Percentiles rank a stretch among this genome's conserved stretches.
These are phyloP conservation scores for Steinernema khuongi DNA, from an alignment of 1,140 invertebrate genomes.

Conservation along the genomic window DNA sequence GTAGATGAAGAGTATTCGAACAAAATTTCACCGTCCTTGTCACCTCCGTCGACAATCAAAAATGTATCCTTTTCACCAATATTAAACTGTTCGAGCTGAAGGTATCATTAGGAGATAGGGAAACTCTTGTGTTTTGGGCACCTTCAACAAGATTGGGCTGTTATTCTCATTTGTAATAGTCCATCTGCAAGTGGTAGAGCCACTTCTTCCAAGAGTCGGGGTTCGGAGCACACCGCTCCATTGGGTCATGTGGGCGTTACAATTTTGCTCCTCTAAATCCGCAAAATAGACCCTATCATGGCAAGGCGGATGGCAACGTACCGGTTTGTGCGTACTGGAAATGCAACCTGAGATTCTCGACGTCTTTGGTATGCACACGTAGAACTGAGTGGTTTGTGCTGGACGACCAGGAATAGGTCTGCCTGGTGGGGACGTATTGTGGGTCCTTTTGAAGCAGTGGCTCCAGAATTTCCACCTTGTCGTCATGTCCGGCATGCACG, in stretches of 20 bases:
- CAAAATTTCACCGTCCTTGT: background rate
- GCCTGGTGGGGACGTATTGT: background rate
- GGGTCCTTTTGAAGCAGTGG: background rate
- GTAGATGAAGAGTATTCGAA: background rate
- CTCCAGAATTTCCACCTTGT: background rate
- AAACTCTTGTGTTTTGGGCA: background rate
- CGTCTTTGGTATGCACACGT: background rate
- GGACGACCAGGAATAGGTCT: background rate
- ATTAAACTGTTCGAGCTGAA: background rate
- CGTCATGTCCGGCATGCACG: background rate
- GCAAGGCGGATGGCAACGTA: background rate
- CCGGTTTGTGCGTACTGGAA: background rate
- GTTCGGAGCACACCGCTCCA: constrained; percentile 3
- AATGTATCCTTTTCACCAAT: background rate
- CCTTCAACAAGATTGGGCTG: background rate
- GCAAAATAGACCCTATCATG: background rate
- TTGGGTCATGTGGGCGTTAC: background rate
- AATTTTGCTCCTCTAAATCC: background rate
- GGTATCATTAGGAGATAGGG: background rate
- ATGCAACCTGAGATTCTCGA: background rate
- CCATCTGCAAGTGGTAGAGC: background rate
- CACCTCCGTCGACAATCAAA: background rate
- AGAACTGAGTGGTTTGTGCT: background rate
- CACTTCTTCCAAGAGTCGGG: background rate
- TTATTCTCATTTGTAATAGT: background rate